Percentiles rank a stretch among this genome's conserved stretches.
Conservation (phyloP, 1,140 invertebrate genomes). For the Diploscapter pachys region DNA sequence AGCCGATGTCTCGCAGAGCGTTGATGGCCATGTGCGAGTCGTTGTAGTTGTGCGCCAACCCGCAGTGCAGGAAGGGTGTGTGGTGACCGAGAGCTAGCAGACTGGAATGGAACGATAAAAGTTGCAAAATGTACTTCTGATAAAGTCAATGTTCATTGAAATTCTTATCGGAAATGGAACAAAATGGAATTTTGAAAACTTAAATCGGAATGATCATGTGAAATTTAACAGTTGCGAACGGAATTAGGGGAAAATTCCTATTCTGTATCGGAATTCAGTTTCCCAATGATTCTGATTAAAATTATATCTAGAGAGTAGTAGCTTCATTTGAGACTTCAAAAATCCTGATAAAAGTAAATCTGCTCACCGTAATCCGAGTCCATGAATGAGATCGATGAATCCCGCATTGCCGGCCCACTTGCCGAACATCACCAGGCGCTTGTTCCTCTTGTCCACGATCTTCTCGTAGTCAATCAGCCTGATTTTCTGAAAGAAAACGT, state of each 20-base stretch:
- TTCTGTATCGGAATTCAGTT: no score
- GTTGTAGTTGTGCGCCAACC: conserved; percentile 94
- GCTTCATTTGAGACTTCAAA: neutral
- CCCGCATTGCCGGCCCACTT: conserved; percentile 97
- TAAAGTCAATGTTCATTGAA: no score
- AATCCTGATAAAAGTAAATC: no score
- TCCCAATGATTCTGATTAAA: no score
- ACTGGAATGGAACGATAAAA: neutral
- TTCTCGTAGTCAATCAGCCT: conserved; percentile 95
- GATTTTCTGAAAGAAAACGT: conserved; percentile 69
- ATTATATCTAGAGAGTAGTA: no score
- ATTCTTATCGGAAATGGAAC: no score
- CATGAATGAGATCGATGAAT: conserved; percentile 97
- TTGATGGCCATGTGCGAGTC: conserved; percentile 95
- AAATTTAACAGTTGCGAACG: no score
- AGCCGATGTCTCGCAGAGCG: conserved; percentile 91
- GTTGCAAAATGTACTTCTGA: no score
- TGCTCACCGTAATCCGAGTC: conserved; percentile 75
- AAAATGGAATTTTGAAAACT: no score
- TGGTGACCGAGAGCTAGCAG: conserved; percentile 88
- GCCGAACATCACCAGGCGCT: conserved; percentile 93
- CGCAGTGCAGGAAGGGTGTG: conserved; percentile 98
- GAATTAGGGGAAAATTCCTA: no score
- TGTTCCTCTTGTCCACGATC: conserved; percentile 80
- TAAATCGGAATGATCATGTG: no score